phyloP scores from a whole-genome alignment of 1,140 invertebrate genomes.

The Platyscapa corneri region DNA sequence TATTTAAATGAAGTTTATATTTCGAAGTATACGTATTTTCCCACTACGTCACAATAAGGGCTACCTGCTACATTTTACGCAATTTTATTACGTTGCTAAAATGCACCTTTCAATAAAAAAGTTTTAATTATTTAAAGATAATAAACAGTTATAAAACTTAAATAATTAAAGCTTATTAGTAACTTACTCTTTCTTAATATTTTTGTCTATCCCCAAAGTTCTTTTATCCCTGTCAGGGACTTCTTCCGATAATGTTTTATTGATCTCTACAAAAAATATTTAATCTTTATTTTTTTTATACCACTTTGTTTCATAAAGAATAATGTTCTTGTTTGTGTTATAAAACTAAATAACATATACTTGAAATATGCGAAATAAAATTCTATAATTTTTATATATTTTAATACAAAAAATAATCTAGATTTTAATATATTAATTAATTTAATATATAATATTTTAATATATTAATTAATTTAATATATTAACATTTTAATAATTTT shows the following conservation, averaged over 20 bases:
- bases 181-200: slow-evolving; percentile 16
- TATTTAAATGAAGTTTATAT: background rate
- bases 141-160: no score
- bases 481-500: no score
- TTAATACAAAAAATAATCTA: no score
- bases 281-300: background rate
- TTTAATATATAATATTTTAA: no score
- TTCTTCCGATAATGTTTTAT: background rate
- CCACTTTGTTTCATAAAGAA: background rate
- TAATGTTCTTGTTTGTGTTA: no score
- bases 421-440: no score
- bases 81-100: background rate
- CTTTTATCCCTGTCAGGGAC: background rate
- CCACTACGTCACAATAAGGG: background rate
- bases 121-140: background rate
- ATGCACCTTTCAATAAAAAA: no score
- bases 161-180: background rate
- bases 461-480: no score
- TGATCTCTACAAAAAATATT: background rate
- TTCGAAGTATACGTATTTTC: background rate
- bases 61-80: background rate
- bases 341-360: no score
- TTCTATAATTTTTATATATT: no score
- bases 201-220: slow-evolving; percentile 3
- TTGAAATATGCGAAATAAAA: no score